Evolutionary conservation across 2,888 invertebrate genomes (phyloP).

Genomic region (Volucella bombylans): DNA sequence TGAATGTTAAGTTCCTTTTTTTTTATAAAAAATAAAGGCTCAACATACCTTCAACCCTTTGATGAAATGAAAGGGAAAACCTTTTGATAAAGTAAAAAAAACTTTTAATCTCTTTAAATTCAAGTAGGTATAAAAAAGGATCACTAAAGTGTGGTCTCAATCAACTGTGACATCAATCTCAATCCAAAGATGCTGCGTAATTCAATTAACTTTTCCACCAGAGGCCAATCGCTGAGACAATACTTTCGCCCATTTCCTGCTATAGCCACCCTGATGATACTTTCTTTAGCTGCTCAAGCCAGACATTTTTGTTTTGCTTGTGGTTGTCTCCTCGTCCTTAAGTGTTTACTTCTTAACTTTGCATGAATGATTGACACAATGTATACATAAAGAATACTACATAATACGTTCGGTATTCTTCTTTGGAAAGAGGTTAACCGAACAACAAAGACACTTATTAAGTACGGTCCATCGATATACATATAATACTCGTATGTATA

Average conservation of each 20-base stretch:
- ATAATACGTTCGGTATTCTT: conserved; percentile 4
- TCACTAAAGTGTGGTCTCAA: too few species aligned
- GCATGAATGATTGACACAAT: background rate
- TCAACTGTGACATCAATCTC: background rate
- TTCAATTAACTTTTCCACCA: conserved; percentile 19
- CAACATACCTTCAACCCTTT: too few species aligned
- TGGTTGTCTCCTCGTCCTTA: background rate
- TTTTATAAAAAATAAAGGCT: too few species aligned
- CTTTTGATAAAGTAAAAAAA: too few species aligned
- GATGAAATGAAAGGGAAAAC: too few species aligned
- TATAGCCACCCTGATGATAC: background rate
- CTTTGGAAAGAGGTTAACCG: too few species aligned
- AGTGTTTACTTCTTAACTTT: background rate
- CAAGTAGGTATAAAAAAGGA: too few species aligned
- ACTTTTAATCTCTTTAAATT: too few species aligned
- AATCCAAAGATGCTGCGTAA: background rate
- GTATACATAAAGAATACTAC: background rate
- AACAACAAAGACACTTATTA: background rate
- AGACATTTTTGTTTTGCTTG: background rate
- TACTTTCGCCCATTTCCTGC: background rate
- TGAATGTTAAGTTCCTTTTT: too few species aligned
- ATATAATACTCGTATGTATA: background rate
- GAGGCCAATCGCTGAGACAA: background rate
- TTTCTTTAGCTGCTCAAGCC: background rate
- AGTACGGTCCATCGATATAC: background rate